Evolutionary conservation across 2,113 vertebrate genomes (phyloP), one percentile per base, ranked within the genome.

Genomic region (Philantomba maxwellii): DNA sequence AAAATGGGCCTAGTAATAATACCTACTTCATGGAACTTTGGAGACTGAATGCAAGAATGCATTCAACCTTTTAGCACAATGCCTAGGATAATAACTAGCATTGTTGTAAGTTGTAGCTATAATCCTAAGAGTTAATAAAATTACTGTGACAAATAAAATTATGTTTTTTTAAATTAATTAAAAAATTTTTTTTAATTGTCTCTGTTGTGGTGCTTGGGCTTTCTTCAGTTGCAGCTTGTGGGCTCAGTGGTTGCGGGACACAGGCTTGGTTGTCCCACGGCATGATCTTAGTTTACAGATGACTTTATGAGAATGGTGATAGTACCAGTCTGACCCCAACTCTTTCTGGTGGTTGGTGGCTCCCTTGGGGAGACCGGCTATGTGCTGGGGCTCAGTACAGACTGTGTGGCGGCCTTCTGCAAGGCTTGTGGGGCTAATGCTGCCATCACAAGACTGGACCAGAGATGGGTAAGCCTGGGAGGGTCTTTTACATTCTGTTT

Each of bases 331-430:
- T 98, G 98, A 98, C 98, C 98, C 2, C 97, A 99, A 43, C 98
- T 99, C 45, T 97, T 98, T 33, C 96, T 99, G n/a, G 97, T 98
- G 97, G 98, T 98, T 6, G 98, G 99, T 16, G 98, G 98, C 73
- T 99, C 98, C 1, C 98, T 98, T 64, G 98, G 98, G 21, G 98
- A 99, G 94, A 23, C 66, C n/a, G 99, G 98, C 95, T 98, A 98
- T 2, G 98, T 98, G 89, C 97, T 99, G 96, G 98, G 98, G 45
- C 98, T 99, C 97, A 99, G 98, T 97, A 98, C 98, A 6, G 98
- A 99, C 84, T 98, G 98, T 51, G 98, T 84, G 2, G 98, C 98
- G 62, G 98, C 99, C 95, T 99, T 99, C 92, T 99, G 99, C 87
- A 98, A 99, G 60, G 98, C 97, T 64, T 98, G 98, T 8, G 98